Evolutionary conservation across 2,888 invertebrate genomes (phyloP).

Genomic region (Orchestes rusci): DNA sequence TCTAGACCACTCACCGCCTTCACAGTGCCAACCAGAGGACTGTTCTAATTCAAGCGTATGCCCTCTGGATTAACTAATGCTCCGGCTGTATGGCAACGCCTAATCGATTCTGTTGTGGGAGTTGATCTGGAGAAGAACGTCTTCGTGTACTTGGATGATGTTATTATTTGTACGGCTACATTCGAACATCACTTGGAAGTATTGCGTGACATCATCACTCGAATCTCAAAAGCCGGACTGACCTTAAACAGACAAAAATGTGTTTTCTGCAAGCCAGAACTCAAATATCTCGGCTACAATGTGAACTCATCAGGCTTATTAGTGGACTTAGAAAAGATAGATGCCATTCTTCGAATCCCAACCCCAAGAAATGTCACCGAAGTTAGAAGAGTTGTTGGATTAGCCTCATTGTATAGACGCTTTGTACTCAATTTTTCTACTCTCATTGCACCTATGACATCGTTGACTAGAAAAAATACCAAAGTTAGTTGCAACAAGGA

Average conservation of each 20-base stretch:
- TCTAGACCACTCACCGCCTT: conserved; percentile 31
- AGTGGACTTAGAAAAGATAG: background rate
- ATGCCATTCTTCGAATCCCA: background rate
- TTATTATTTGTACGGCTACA: conserved; percentile 13
- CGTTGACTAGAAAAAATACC: conserved; percentile 17
- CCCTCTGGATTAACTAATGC: conserved; percentile 32
- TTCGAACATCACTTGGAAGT: conserved; percentile 27
- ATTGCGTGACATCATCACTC: conserved; percentile 25
- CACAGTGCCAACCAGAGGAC: conserved; percentile 28
- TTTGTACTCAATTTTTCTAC: conserved; percentile 26
- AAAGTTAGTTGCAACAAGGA: background rate
- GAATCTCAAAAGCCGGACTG: conserved; percentile 25
- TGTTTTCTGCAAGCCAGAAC: conserved; percentile 18
- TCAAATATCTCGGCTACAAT: conserved; percentile 26
- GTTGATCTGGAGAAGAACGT: conserved; percentile 18
- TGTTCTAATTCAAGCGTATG: conserved; percentile 32
- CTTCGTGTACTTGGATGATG: conserved; percentile 20
- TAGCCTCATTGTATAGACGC: conserved; percentile 26
- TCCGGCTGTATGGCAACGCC: conserved; percentile 25
- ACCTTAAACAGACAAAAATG: conserved; percentile 25
- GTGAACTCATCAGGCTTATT: conserved; percentile 5
- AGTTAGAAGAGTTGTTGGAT: conserved; percentile 16
- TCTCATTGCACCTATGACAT: conserved; percentile 18
- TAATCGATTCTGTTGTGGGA: conserved; percentile 19
- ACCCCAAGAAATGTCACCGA: background rate